Evolutionary conservation across 2,888 invertebrate species (phyloP), one percentile per base, ranked within the genome.

Genomic region (Kuschelorhynchus macadamiae): DNA sequence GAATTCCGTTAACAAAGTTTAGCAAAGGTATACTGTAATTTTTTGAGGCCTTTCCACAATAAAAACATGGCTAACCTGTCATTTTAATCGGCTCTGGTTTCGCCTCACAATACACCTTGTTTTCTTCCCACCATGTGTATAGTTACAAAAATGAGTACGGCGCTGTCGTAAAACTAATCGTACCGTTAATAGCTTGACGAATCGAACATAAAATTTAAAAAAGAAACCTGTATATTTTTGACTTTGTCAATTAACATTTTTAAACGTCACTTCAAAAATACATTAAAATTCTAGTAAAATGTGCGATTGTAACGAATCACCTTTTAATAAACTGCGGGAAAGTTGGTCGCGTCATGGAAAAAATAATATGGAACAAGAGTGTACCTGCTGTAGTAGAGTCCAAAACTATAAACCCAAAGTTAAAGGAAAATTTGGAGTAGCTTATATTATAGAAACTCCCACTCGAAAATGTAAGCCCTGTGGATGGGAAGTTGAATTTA

Each of bases 401-500:
- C 25, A 25, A 25, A 25, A 5, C 3, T 25, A 32, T 7, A 44
- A 72, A 18, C 56, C 50, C 0, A 80, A 74, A 39, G 70, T 68
- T 2, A 80, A 76, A 72, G 82, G 81, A n/a, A 78, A 80, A 46
- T 82, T 83, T 62, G 82, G 82, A 11, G 67, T 82, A 14, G 82
- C 82, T 4, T 83, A 81, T 73, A 71, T 82, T 9, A 71, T 78
- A 2, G 81, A 82, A 70, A 78, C 78, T 0, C 78, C 80, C 7
- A 77, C 74, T 30, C 73, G 72, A 60, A 72, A 69, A 14, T 74
- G 73, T 9, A 77, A 76, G 62, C 81, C 82, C 1, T 74, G 76
- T 36, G 82, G 81, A 9, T 83, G 83, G 83, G 80, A 83, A 66
- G 75, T 82, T 2, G 81, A 82, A 72, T 81, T 82, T 60, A 73